Evolutionary conservation across 2,797 vertebrate species (phyloP), one percentile per base, ranked within the genome.

Genomic region (Intellagama lesueurii): DNA sequence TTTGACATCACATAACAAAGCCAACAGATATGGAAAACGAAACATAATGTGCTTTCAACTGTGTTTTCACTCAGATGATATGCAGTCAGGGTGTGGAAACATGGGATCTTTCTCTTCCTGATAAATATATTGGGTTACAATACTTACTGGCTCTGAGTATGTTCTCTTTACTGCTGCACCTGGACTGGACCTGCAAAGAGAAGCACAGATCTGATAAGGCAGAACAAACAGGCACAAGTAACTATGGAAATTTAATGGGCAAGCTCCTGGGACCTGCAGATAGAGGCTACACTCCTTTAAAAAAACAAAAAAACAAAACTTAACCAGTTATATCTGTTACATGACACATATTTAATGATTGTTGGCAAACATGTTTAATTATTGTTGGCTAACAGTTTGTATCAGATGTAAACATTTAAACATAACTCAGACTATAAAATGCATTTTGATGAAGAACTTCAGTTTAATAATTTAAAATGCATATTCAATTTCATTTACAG

Each of bases 151-250:
- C 98, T 98, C 99, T 98, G 95, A 99, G 98, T 96, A 99, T 99
- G 96, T 99, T 99, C 97, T 99, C 99, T 95, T 99, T 99, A 97
- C 99, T 99, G 97, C 99, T 99, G 97, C 99, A 99, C 95, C 99
- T 98, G 87, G 99, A 99, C 97, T 99, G 99, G 94, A 99, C 99
- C 99, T 99, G 98, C 91, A 97, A 95, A 97, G 93, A 97, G 90
- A 90, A 98, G 96, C 86, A 96, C 85, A 95, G 49, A 93, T 87
- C 90, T 93, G 96, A 90, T 97, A 92, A 97, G 96, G 93, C 94
- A 95, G 91, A 92, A 95, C 91, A 95, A 93, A 95, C 87, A 93
- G 22, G 75, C 86, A 94, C 64, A 92, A 89, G 66, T 89, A 95
- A 92, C 92, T 93, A 96, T 80, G 90, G 88, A 95, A 90, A 96